These are phyloP conservation scores for Hylaeus volcanicus DNA, from an alignment of 1,140 invertebrate genomes.

Conservation along the genomic window DNA sequence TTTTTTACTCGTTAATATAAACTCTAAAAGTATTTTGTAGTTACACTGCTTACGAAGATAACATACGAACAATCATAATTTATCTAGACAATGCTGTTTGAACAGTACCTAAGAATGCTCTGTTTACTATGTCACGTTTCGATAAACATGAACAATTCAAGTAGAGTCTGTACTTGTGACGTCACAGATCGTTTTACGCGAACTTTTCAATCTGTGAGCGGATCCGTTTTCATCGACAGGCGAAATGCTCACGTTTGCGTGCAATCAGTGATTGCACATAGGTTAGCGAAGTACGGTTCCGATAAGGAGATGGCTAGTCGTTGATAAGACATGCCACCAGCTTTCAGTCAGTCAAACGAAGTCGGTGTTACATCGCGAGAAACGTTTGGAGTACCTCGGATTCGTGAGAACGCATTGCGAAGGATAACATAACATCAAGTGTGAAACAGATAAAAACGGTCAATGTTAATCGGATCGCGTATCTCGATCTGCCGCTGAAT, in stretches of 20 bases:
- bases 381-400: neutral
- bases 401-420: neutral
- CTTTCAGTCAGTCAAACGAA: slow-evolving; percentile 47
- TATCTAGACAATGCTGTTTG: too few species aligned
- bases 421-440: neutral
- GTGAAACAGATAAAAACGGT: neutral
- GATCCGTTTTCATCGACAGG: too few species aligned
- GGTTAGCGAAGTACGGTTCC: slow-evolving; percentile 45
- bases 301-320: slow-evolving; percentile 62
- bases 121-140: neutral
- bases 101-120: neutral
- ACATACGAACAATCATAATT: too few species aligned
- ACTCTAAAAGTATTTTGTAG: too few species aligned
- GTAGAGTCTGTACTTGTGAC: neutral
- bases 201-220: neutral
- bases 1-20: too few species aligned
- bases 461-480: neutral
- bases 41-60: too few species aligned
- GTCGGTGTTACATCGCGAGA: neutral
- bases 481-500: too few species aligned
- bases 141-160: neutral
- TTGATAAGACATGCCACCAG: slow-evolving; percentile 59
- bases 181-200: neutral
- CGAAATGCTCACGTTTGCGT: slow-evolving; percentile 16
- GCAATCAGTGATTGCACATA: slow-evolving; percentile 55